These are phyloP conservation scores for Bunonema sp. DNA, from an alignment of 2,888 invertebrate genomes.

Conservation along the genomic window DNA sequence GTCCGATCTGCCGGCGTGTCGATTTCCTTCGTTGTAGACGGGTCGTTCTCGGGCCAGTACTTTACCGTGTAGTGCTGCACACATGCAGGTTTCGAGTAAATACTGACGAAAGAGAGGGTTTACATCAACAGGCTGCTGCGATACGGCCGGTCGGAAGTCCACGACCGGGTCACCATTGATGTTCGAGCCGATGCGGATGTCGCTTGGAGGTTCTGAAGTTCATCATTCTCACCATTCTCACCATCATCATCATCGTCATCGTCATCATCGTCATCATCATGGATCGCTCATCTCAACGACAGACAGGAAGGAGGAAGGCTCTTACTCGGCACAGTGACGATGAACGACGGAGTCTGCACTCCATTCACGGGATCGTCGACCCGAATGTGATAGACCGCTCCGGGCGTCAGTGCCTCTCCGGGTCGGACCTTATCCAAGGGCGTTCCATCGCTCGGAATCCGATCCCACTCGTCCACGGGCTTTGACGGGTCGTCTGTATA, in stretches of 20 bases:
- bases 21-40: conserved; percentile 14
- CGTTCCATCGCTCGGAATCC: conserved; percentile 21
- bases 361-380: conserved; percentile 34
- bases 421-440: conserved; percentile 21
- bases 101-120: background rate
- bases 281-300: no score
- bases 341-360: conserved; percentile 29
- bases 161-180: conserved; percentile 38
- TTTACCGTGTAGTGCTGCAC: conserved; percentile 19
- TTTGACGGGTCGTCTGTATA: conserved; percentile 32
- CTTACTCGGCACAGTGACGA: conserved; percentile 36
- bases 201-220: conserved; percentile 29
- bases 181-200: conserved; percentile 34
- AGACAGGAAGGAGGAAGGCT: background rate
- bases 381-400: background rate
- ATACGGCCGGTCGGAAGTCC: conserved; percentile 32
- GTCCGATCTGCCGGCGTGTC: conserved; percentile 14
- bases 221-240: background rate
- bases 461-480: conserved; percentile 26
- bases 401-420: background rate
- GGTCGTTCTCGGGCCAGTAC: conserved; percentile 24
- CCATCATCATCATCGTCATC: no score
- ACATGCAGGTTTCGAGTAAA: background rate
- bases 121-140: conserved; percentile 17
- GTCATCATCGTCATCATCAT: no score